Evolutionary conservation across 1,140 invertebrate genomes (phyloP).

Genomic region (Diorhabda sublineata): DNA sequence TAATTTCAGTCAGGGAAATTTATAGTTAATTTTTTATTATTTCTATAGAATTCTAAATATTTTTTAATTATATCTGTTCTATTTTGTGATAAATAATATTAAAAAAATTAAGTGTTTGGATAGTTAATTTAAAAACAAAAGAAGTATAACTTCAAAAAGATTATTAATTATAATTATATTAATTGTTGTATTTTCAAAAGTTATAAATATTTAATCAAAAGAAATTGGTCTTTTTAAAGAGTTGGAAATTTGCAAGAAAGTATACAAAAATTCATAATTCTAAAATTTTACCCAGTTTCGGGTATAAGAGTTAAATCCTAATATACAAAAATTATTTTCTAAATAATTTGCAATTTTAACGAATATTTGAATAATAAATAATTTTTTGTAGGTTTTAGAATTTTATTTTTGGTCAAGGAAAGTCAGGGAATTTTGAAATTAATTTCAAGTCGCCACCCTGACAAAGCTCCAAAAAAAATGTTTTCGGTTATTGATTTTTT

Average conservation of each 20-base stretch:
- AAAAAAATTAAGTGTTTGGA: conserved; percentile 4
- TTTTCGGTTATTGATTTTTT: too few relatives aligned
- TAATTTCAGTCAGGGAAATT: conserved; percentile 3
- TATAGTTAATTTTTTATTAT: conserved; percentile 6
- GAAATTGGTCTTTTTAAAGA: conserved; percentile 7
- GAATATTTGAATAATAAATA: conserved; percentile 12
- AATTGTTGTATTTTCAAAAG: conserved; percentile 6
- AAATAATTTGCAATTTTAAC: conserved; percentile 9
- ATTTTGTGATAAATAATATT: conserved; percentile 7
- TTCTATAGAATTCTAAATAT: conserved; percentile 7
- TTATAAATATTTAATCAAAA: conserved; percentile 7
- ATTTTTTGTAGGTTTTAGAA: conserved; percentile 9
- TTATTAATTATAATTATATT: conserved; percentile 7
- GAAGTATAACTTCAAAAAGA: conserved; percentile 6
- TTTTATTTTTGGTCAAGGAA: conserved; percentile 3
- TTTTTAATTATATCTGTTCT: conserved; percentile 6
- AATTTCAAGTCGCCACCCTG: conserved; percentile 4
- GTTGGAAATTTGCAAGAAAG: conserved; percentile 7
- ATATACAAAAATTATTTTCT: conserved; percentile 6
- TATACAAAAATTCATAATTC: conserved; percentile 3
- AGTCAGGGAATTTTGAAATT: conserved; percentile 7
- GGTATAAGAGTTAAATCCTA: conserved; percentile 7
- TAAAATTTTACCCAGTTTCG: conserved; percentile 7
- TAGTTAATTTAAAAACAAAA: conserved; percentile 7
- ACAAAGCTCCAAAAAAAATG: neutral